Conservation (phyloP, 2,888 invertebrate genomes). For the Aphidius colemani region DNA sequence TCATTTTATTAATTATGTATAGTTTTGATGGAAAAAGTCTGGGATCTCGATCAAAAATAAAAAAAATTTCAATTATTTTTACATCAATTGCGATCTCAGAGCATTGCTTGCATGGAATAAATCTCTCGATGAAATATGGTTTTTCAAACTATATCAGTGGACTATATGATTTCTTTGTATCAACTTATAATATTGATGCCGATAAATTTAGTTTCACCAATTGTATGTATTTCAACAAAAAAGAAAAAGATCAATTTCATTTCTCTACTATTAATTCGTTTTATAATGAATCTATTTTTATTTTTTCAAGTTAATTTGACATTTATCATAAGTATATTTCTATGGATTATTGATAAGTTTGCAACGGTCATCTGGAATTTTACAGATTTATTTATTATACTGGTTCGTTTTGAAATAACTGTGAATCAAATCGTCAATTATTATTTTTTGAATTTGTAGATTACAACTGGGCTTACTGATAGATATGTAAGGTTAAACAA, state of each 20-base stretch:
- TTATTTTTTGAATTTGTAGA: conserved; percentile 34
- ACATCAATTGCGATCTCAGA: conserved; percentile 48
- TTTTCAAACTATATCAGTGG: conserved; percentile 29
- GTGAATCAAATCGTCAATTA: too few relatives aligned
- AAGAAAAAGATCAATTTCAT: neutral
- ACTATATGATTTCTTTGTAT: conserved; percentile 44
- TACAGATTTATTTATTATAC: conserved; percentile 73
- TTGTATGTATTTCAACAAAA: conserved; percentile 37
- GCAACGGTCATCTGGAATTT: conserved; percentile 76
- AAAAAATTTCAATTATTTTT: conserved; percentile 41
- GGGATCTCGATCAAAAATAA: conserved; percentile 50
- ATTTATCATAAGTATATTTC: conserved; percentile 46
- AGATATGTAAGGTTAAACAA: conserved; percentile 68
- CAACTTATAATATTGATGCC: conserved; percentile 44
- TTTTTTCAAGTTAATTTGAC: conserved; percentile 47
- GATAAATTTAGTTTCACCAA: conserved; percentile 50
- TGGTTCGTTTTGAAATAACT: conserved; percentile 61
- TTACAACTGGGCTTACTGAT: conserved; percentile 65
- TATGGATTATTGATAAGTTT: conserved; percentile 63
- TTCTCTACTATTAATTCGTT: neutral
- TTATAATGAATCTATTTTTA: too few relatives aligned
- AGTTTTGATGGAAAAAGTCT: too few relatives aligned
- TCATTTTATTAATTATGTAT: too few relatives aligned
- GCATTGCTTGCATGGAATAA: conserved; percentile 51
- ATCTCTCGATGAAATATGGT: too few relatives aligned